Evolutionary conservation across 2,888 invertebrate species (phyloP).

Genomic region (Leistus spinibarbis): DNA sequence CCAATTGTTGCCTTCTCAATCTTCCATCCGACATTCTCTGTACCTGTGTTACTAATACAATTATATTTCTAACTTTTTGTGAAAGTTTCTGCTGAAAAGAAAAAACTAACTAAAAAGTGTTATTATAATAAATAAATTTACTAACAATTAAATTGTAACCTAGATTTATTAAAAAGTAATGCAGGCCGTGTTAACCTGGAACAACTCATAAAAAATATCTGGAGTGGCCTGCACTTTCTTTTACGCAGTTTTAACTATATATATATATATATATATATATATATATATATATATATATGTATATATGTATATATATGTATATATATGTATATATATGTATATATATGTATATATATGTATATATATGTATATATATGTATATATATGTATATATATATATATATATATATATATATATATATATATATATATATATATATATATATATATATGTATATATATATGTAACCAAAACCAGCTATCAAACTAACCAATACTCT

Average conservation of each 20-base stretch:
- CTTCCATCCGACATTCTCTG: neutral
- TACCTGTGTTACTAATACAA: too few species aligned
- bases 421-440: too few species aligned
- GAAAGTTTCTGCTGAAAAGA: neutral
- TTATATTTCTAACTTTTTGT: neutral
- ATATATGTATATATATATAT: too few species aligned
- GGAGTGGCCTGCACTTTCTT: too few species aligned
- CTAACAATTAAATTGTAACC: neutral
- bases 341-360: constrained; percentile 16
- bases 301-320: constrained; percentile 15
- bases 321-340: constrained; percentile 24
- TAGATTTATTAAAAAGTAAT: neutral
- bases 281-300: too few species aligned
- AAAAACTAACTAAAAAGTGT: neutral
- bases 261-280: too few species aligned
- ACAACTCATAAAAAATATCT: too few species aligned
- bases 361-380: constrained; percentile 26
- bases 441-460: too few species aligned
- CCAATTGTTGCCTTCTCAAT: neutral
- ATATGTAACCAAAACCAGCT: too few species aligned
- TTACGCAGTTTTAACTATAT: too few species aligned
- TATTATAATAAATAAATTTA: neutral
- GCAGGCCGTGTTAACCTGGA: neutral
- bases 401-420: too few species aligned
- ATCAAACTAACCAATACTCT: too few species aligned